Percentiles rank a stretch among this genome's conserved stretches.
Evolutionary conservation across 1,140 invertebrate genomes (phyloP).

Genomic region (Pantala flavescens): DNA sequence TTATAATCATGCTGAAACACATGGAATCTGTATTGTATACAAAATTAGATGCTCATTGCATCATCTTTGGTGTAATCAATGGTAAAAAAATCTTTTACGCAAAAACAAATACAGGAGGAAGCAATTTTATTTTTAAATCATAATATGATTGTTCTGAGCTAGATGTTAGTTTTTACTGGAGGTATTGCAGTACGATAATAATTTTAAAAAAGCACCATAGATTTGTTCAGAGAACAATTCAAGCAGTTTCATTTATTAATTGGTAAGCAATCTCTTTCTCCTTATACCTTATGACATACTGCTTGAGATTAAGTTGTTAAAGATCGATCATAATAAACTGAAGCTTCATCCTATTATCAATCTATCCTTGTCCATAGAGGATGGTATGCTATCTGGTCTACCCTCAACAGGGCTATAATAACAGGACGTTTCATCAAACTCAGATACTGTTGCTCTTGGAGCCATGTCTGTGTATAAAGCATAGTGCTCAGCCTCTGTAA

Average conservation of each 20-base stretch:
- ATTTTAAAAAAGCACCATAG: too few species aligned
- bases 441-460: conserved; percentile 68
- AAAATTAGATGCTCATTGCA: background rate
- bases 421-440: conserved; percentile 76
- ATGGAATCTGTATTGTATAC: background rate
- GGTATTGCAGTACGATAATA: too few species aligned
- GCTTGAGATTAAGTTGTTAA: too few species aligned
- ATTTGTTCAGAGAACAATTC: too few species aligned
- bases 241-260: too few species aligned
- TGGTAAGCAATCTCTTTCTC: too few species aligned
- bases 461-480: conserved; percentile 73
- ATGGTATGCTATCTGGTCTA: background rate
- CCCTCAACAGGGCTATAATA: conserved; percentile 76
- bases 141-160: too few species aligned
- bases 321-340: too few species aligned
- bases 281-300: too few species aligned
- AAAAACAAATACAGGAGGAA: background rate
- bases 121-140: background rate
- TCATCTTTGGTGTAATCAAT: background rate
- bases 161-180: too few species aligned
- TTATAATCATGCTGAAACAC: background rate
- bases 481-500: conserved; percentile 77
- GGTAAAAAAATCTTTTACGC: background rate
- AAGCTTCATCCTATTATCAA: too few species aligned
- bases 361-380: background rate